Percentiles rank a stretch among this genome's conserved stretches.
Evolutionary conservation across 2,888 invertebrate genomes (phyloP).

Genomic region (Drosophila fungiperda): DNA sequence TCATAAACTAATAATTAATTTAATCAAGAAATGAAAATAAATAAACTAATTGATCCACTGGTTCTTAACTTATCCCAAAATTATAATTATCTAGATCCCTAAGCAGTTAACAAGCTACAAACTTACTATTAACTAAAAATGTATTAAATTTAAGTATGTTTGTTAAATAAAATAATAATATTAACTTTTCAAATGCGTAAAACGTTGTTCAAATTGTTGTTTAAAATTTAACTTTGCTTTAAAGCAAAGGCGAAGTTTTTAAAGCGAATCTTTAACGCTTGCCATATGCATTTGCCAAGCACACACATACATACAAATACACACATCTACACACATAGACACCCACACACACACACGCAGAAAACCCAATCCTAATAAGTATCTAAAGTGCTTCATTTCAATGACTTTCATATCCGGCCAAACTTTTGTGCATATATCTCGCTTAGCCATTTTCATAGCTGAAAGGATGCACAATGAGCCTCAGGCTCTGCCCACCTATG

Average conservation of each 20-base stretch:
- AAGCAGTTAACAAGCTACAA: too few species aligned
- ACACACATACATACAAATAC: not conserved
- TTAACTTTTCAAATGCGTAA: too few species aligned
- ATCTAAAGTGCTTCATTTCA: slow-evolving; percentile 42
- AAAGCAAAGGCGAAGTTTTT: not conserved
- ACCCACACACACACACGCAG: not conserved
- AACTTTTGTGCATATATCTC: slow-evolving; percentile 59
- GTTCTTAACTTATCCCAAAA: too few species aligned
- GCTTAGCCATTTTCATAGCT: slow-evolving; percentile 47
- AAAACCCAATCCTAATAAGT: slow-evolving; percentile 32
- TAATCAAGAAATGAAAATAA: not conserved
- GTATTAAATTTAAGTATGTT: too few species aligned
- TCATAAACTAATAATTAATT: not conserved
- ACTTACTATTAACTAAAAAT: too few species aligned
- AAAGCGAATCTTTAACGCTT: not conserved
- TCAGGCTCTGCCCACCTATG: not conserved
- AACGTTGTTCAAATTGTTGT: not conserved
- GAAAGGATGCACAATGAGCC: slow-evolving; percentile 33
- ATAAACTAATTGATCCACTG: rapidly evolving
- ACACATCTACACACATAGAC: not conserved
- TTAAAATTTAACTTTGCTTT: not conserved
- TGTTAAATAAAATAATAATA: too few species aligned
- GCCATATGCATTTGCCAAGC: slow-evolving; percentile 2
- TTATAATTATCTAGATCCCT: too few species aligned
- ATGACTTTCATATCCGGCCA: slow-evolving; percentile 63